Percentiles rank a stretch among this genome's conserved stretches.
Evolutionary conservation across 2,797 vertebrate genomes (phyloP).

Genomic region (Threskiornis aethiopicus): DNA sequence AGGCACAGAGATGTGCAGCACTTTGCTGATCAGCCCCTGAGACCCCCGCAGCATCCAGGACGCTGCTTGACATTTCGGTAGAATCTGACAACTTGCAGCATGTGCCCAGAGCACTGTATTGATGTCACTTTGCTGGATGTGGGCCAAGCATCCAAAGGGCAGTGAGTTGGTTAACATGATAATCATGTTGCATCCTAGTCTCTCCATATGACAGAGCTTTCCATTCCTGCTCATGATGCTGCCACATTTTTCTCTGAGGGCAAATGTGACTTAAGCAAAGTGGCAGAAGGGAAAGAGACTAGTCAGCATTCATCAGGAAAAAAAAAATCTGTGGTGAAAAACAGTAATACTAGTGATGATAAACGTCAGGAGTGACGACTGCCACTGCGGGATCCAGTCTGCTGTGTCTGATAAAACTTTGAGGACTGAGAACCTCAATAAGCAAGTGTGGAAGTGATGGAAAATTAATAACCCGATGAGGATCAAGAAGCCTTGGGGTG

Average conservation of each 20-base stretch:
- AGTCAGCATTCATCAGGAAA: slow-evolving; percentile 21
- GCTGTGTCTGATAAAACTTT: not conserved
- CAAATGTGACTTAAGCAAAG: slow-evolving; percentile 47
- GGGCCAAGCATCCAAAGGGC: not conserved
- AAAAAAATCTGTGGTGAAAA: not conserved
- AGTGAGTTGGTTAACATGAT: not conserved
- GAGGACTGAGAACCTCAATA: not conserved
- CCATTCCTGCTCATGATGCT: not conserved
- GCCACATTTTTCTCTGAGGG: slow-evolving; percentile 1
- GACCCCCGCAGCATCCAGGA: not conserved
- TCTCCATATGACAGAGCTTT: not conserved
- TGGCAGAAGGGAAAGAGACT: slow-evolving; percentile 11
- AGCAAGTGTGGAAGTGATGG: not conserved
- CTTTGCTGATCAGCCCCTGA: not conserved
- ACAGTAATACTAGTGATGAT: not conserved
- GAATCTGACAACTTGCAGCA: not conserved
- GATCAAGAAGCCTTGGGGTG: not conserved
- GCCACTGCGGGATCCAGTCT: not conserved
- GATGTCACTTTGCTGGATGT: not conserved
- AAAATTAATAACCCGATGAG: not conserved
- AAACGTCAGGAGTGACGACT: not conserved
- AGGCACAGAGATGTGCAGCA: not conserved
- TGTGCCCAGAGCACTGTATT: not conserved
- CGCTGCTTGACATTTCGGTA: not conserved
- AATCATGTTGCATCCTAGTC: not conserved